Evolutionary conservation across 2,113 vertebrate species (phyloP), one percentile per base, ranked within the genome.

Genomic region (Nycticebus coucang): DNA sequence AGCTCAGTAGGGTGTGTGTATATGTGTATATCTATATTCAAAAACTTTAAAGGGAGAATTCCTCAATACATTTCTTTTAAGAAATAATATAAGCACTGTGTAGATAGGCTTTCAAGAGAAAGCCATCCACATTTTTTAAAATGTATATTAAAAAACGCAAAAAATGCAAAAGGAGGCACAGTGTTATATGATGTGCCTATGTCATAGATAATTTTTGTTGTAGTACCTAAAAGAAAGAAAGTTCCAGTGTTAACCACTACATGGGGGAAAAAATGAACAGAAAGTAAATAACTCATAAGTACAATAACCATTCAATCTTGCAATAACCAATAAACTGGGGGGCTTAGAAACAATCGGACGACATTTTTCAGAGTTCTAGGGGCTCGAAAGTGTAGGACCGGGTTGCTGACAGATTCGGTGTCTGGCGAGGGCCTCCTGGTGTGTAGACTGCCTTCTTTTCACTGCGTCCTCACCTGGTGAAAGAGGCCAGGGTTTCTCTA

Each of bases 261-360:
- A 79, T 91, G 37, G 37, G 82, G 80, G 91, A 93, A 35, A 69
- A 93, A 96, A 89, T n/a, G 19, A 90, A 89, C 3, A 60, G 59
- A 12, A 87, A 57, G 33, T 92, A 79, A 35, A 19, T 92, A 66
- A 95, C 60, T 84, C 45, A 57, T 60, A 28, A 55, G 19, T 78
- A 15, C n/a, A 57, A 17, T 64, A n/a, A 30, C 13, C 26, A 85
- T 55, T 84, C 18, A 18, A 24, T 45, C 24, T 21, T 77, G 57
- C 53, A 33, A 11, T 35, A 21, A 79, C 35, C 66, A 71, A 72
- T 72, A 79, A 45, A 28, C 14, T 81, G 18, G 21, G 30, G 50
- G 26, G 66, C 66, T 55, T 74, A 18, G 37, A 64, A 64, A 81
- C 37, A 71, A 30, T 7, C 37, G 50, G 19, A 24, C 33, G 74